Base-by-base conservation (phyloP, 64 coral and sea anemone species). In the Montipora efflorescens region DNA sequence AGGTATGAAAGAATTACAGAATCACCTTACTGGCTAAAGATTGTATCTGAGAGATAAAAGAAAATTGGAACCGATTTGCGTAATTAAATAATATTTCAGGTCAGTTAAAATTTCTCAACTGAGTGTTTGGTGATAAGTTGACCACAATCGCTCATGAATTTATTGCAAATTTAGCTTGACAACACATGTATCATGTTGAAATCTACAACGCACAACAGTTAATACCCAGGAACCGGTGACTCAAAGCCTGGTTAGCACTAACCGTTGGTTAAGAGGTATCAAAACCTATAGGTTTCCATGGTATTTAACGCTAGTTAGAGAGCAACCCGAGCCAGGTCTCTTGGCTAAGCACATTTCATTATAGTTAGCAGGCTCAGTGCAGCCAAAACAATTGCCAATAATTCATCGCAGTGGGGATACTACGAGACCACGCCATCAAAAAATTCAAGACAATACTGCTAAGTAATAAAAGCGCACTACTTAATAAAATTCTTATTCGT, bases 1-100 rank as follows among this genome's bases (percentile, higher is more conserved):
- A 78, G 75, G 75, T 78, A 78, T 48, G 43, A 78, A 78, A 78
- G 14, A n/a, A 71, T 23, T 25, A 71, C 61, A 66, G 28, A 36
- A 36, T 36, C 68, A 23, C 68, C 68, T 71, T 71, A 71, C 68
- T 71, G 68, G 20, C 14, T 71, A 22, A 71, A 22, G 68, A 71
- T 71, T 71, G 68, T 71, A 10, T 71, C 18, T 4, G 19, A 71
- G 68, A 71, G 68, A 71, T 71, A 23, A 15, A 71, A 25, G 68
- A 71, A 20, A 71, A 71, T 23, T 71, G 20, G 15, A 66, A 66
- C 61, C 68, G 68, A 71, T 15, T 66, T 66, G 15, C 61, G 4
- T 71, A 14, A 71, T 14, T 71, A 14, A 71, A n/a, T n/a, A 3
- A 71, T 71, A 71, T 71, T 9, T 71, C 68, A 71, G 68, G 68